Evolutionary conservation across 2,113 vertebrate genomes (phyloP).

Genomic region (Pholis gunnellus): DNA sequence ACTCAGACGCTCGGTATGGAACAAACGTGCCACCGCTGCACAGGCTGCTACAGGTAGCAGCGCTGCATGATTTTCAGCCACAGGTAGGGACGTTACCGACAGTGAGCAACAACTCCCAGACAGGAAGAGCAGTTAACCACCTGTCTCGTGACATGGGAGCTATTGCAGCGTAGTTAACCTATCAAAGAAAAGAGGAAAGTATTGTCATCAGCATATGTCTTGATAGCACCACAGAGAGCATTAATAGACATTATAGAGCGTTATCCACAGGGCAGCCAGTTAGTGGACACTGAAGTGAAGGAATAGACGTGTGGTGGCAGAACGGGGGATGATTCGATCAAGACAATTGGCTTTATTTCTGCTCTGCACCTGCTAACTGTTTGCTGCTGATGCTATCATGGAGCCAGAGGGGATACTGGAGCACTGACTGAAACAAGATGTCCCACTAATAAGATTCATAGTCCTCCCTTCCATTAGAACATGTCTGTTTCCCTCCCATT

Average conservation of each 20-base stretch:
- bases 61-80: conserved; percentile 21
- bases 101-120: conserved; percentile 16
- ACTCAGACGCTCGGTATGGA: conserved; percentile 40
- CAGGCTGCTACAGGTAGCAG: conserved; percentile 29
- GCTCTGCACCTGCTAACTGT: conserved; percentile 72
- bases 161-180: conserved; percentile 43
- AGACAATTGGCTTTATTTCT: conserved; percentile 73
- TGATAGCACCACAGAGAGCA: conserved; percentile 42
- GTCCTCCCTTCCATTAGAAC: conserved; percentile 66
- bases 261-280: conserved; percentile 57
- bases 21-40: conserved; percentile 33
- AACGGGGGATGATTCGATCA: conserved; percentile 63
- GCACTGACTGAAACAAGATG: conserved; percentile 74
- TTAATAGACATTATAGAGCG: conserved; percentile 50
- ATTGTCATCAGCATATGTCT: conserved; percentile 64
- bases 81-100: conserved; percentile 26
- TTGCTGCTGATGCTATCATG: conserved; percentile 66
- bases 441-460: conserved; percentile 73
- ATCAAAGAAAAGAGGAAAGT: conserved; percentile 43
- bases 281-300: conserved; percentile 56
- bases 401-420: conserved; percentile 55
- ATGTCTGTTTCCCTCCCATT: conserved; percentile 59
- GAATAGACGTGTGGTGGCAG: conserved; percentile 49
- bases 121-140: conserved; percentile 49
- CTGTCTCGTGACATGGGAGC: conserved; percentile 53